Conservation (phyloP, 2,797 vertebrate genomes). For the Labroides dimidiatus region DNA sequence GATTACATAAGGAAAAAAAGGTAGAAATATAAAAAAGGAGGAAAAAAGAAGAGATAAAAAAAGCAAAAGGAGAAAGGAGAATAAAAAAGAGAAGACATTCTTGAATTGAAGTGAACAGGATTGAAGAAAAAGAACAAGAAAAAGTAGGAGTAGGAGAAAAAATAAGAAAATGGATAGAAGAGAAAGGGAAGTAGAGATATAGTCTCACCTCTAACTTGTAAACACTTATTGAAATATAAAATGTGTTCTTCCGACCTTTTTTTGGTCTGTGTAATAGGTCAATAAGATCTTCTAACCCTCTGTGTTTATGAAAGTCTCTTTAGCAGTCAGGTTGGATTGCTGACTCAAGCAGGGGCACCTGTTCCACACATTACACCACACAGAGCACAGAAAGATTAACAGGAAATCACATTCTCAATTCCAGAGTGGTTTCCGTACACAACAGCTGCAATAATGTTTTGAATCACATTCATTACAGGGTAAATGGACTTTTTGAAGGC, state of each 20-base stretch:
- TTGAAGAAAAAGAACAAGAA: no score
- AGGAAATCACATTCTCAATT: constrained; percentile 4
- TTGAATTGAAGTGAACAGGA: no score
- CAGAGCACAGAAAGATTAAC: background rate
- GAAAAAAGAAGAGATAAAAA: no score
- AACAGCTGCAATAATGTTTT: constrained; percentile 12
- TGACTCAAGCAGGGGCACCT: constrained; percentile 1
- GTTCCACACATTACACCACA: background rate
- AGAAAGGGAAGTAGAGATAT: no score
- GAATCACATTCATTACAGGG: constrained; percentile 7
- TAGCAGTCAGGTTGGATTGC: constrained; percentile 17
- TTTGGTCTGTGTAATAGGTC: constrained; percentile 49
- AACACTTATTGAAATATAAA: constrained; percentile 1
- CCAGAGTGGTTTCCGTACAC: background rate
- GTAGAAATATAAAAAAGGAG: no score
- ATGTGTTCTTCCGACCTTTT: constrained; percentile 58
- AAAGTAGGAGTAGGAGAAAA: background rate
- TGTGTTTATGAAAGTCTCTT: constrained; percentile 28
- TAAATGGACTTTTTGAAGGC: constrained; percentile 43
- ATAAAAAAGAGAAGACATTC: no score
- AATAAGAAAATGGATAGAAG: background rate
- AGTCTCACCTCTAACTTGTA: no score
- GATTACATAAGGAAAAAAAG: no score
- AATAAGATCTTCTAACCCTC: constrained; percentile 55
- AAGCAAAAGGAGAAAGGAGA: no score